Percentiles rank a stretch among this genome's conserved stretches.
Conservation (phyloP, 1,140 invertebrate species). For the Ctenoplectra terminalis region DNA sequence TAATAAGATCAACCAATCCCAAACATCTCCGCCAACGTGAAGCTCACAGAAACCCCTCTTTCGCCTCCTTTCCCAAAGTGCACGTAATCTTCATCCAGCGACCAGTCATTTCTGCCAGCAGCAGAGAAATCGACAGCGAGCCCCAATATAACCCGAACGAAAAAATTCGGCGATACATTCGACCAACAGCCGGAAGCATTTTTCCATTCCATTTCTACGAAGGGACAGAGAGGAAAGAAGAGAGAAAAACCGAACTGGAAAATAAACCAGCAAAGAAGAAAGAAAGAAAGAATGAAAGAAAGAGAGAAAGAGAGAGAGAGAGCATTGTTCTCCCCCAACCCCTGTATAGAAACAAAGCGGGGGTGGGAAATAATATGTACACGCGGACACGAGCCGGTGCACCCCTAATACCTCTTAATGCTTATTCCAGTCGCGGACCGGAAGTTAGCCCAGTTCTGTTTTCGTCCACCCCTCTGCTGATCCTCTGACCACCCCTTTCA, state of each 20-base stretch:
- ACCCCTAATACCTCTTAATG: constrained; percentile 43
- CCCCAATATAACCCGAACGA: neutral
- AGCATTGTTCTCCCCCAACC: constrained; percentile 11
- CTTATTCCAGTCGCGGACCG: constrained; percentile 44
- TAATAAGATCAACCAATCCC: neutral
- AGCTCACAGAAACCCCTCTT: neutral
- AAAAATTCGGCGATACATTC: constrained; percentile 42
- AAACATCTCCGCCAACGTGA: neutral
- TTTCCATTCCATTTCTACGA: constrained; percentile 39
- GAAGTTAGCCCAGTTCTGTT: constrained; percentile 53
- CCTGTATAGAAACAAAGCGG: neutral
- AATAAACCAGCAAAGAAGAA: constrained; percentile 5
- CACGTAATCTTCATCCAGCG: neutral
- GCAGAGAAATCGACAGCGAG: constrained; percentile 14
- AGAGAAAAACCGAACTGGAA: neutral
- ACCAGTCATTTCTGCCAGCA: neutral
- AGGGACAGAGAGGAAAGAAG: neutral
- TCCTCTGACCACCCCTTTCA: no score
- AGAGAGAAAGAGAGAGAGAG: neutral
- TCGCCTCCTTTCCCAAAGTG: neutral
- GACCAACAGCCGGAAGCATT: constrained; percentile 8
- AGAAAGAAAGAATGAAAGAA: neutral
- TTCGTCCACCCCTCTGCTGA: neutral
- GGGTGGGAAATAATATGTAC: constrained; percentile 34
- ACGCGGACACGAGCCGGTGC: neutral